Evolutionary conservation across 1,140 invertebrate species (phyloP), one percentile per base, ranked within the genome.

Genomic region (Spodoptera litura): DNA sequence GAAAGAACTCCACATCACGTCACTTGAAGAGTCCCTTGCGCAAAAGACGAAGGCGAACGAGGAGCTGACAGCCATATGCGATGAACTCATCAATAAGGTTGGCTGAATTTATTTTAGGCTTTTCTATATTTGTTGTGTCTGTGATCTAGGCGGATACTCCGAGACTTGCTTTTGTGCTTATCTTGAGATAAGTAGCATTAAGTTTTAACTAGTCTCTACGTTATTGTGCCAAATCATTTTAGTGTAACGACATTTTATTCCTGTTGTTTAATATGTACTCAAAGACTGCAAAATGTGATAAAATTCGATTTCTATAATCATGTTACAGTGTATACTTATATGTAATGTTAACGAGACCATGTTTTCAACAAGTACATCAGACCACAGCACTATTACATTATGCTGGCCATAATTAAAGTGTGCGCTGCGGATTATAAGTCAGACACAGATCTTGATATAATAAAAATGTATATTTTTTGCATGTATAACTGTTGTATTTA

Each of bases 51-150:
- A 96, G 87, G 97, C 97, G 88, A 97, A 97, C 90, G 95, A 96
- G 78, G 97, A 97, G 88, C 88, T 98, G 79, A 96, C 97, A 31
- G 96, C 96, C 81, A 97, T 98, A 84, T 97, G 97, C 95, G 97
- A 98, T 95, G 97, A 98, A 88, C 95, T 98, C 3, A 97, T 98
- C 82, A 96, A 96, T 81, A 95, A 95, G 92, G 94, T 95, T 62
- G 89, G 90, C 62, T 93, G 84, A 92, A 82, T 75, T 84, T 81
- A 85, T 81, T 76, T 82, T 79, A 85, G 78, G 72, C 71, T 27
- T 73, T 79, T 80, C 12, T 80, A 83, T 82, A 81, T 76, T 78
- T 83, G 75, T 83, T 66, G 73, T 79, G 79, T 84, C 80, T 88
- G 84, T 90, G 88, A 89, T 89, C 78, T 84, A 85, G 73, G 82